Evolutionary conservation across 2,113 vertebrate species (phyloP).

Genomic region (Ailuropoda melanoleuca): DNA sequence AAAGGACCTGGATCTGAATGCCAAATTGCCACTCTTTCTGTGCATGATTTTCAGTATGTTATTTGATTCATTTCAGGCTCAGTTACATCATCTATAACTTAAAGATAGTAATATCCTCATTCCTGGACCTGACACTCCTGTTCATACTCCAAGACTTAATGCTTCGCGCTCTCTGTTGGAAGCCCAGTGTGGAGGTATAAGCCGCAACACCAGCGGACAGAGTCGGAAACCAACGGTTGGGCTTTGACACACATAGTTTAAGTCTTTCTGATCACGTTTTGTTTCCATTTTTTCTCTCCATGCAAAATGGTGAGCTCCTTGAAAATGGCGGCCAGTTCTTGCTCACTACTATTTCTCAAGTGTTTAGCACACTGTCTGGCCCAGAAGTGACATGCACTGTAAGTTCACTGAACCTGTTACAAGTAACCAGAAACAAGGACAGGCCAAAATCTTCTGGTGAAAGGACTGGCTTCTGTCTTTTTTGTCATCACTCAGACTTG

Average conservation of each 20-base stretch:
- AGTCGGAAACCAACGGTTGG: background rate
- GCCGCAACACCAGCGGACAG: background rate
- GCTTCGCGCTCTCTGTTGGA: background rate
- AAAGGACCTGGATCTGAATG: background rate
- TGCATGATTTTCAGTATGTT: background rate
- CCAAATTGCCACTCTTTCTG: background rate
- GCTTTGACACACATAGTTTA: background rate
- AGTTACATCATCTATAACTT: background rate
- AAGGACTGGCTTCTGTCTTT: background rate
- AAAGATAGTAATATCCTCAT: background rate
- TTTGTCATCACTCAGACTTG: background rate
- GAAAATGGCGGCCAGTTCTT: background rate
- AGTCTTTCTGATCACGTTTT: background rate
- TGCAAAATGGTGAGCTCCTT: background rate
- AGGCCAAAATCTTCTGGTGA: background rate
- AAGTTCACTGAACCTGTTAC: background rate
- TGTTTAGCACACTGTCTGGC: background rate
- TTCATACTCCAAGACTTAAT: background rate
- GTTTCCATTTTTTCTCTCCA: background rate
- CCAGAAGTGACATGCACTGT: rapidly evolving
- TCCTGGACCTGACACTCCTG: background rate
- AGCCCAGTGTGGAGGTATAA: background rate
- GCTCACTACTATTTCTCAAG: background rate
- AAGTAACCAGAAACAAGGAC: background rate
- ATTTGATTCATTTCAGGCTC: background rate